Evolutionary conservation across 2,888 invertebrate species (phyloP).

Genomic region (Hypercompe scribonia): DNA sequence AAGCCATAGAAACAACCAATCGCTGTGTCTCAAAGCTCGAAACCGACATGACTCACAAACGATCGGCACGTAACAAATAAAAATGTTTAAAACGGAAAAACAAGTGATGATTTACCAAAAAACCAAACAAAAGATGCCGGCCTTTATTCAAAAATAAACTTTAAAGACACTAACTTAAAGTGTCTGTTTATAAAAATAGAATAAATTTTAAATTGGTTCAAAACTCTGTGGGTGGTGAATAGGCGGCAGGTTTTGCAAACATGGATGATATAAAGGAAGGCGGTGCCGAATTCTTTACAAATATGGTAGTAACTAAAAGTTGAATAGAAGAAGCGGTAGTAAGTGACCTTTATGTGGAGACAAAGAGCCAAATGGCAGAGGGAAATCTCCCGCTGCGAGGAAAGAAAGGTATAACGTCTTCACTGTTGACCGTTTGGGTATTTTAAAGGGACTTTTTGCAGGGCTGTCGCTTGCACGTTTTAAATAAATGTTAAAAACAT

Average conservation of each 20-base stretch:
- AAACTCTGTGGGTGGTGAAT: conserved; percentile 77
- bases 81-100: conserved; percentile 66
- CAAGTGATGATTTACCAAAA: conserved; percentile 66
- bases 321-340: conserved; percentile 68
- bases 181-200: conserved; percentile 19
- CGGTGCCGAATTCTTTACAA: conserved; percentile 66
- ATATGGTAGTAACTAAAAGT: conserved; percentile 67
- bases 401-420: conserved; percentile 73
- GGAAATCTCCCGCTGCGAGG: conserved; percentile 77
- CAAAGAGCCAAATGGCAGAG: conserved; percentile 65
- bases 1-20: conserved; percentile 64
- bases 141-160: conserved; percentile 38
- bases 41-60: conserved; percentile 75
- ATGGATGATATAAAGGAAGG: conserved; percentile 72
- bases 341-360: conserved; percentile 76
- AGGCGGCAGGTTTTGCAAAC: conserved; percentile 83
- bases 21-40: conserved; percentile 71
- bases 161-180: conserved; percentile 26
- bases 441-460: conserved; percentile 59
- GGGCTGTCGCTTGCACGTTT: conserved; percentile 58
- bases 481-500: background rate
- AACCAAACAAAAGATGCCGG: conserved; percentile 29
- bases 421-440: conserved; percentile 72
- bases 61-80: conserved; percentile 71
- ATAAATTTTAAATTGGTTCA: conserved; percentile 45